These are phyloP conservation scores for Acomys russatus DNA, from an alignment of 2,797 vertebrate genomes.

Conservation along the genomic window DNA sequence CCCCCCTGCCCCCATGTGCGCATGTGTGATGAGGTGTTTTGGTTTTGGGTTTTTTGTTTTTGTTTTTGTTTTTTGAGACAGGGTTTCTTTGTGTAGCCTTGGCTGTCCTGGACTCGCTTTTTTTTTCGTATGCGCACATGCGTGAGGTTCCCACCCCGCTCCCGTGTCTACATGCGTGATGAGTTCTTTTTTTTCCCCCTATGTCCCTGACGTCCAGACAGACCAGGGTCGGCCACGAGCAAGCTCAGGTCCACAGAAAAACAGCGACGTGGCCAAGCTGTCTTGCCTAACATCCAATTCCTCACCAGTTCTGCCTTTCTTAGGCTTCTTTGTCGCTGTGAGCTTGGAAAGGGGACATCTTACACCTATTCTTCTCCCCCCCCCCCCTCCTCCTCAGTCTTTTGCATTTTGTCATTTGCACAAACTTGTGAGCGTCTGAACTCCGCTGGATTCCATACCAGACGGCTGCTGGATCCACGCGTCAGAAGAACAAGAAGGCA, in stretches of 20 bases:
- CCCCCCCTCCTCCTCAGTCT: constrained; percentile 77
- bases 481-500: not conserved
- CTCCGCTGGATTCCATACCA: constrained; percentile 75
- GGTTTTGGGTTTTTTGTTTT: no score
- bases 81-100: no score
- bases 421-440: constrained; percentile 80
- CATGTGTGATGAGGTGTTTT: no score
- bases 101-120: no score
- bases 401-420: constrained; percentile 87
- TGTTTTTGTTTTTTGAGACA: no score
- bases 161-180: no score
- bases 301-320: no score
- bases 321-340: not conserved
- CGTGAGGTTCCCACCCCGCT: no score
- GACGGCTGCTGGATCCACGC: constrained; percentile 24
- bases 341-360: not conserved
- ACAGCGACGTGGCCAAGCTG: not conserved
- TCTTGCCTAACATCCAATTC: not conserved
- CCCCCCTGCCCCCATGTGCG: no score
- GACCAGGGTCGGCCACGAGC: not conserved
- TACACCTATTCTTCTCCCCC: constrained; percentile 28
- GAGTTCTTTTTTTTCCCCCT: not conserved
- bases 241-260: not conserved
- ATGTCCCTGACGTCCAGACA: not conserved
- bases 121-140: no score